Conservation (phyloP, 2,888 invertebrate genomes). For the Ommatoiulus sabulosus region DNA sequence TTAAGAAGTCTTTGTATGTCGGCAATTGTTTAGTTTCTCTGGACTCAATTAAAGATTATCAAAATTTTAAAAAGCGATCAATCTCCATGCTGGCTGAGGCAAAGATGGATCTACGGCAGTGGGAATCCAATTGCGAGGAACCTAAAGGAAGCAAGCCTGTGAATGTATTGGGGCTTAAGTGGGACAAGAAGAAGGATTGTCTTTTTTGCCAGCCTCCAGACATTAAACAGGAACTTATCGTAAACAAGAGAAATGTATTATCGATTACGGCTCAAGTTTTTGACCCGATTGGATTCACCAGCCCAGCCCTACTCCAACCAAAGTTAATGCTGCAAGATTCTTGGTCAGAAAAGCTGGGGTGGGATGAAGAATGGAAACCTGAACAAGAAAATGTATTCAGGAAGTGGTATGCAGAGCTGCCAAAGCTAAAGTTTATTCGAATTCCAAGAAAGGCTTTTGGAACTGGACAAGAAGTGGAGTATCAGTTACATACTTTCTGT, state of each 20-base stretch:
- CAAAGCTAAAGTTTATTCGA: not conserved
- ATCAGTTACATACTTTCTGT: not conserved
- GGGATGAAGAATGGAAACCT: not conserved
- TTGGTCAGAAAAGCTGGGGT: not conserved
- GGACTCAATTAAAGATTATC: not conserved
- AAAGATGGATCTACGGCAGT: not conserved
- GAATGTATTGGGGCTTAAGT: not conserved
- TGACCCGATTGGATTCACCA: not conserved
- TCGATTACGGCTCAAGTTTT: not conserved
- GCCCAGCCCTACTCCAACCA: not conserved
- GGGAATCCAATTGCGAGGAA: not conserved
- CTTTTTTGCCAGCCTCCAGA: not conserved
- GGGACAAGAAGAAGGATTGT: not conserved
- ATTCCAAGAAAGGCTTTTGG: not conserved
- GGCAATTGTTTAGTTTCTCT: not conserved
- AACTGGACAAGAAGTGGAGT: not conserved
- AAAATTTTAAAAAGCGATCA: not conserved
- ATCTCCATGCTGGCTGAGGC: not conserved
- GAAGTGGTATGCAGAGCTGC: not conserved
- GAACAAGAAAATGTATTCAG: not conserved
- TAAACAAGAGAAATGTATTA: slow-evolving; percentile 6
- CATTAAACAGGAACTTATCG: not conserved
- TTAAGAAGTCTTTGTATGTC: not conserved
- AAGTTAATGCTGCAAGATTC: slow-evolving; percentile 18
- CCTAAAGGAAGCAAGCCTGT: not conserved